phyloP scores from a whole-genome alignment of 2,113 vertebrate genomes.

The Mirounga angustirostris region DNA sequence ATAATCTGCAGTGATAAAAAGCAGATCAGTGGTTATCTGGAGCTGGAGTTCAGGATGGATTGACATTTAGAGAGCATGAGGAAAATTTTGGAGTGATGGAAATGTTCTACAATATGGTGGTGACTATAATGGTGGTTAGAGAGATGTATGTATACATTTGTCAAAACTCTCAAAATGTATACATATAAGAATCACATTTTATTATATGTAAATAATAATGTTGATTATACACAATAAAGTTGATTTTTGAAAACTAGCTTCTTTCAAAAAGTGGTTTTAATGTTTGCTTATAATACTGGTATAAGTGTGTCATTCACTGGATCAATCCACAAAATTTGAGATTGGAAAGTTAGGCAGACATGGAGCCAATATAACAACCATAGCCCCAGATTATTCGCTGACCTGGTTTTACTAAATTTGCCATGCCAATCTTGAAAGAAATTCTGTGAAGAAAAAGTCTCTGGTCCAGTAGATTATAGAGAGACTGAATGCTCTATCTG shows the following conservation, averaged over 20 bases:
- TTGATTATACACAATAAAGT: background rate
- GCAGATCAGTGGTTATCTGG: background rate
- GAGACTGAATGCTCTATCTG: background rate
- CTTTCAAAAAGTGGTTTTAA: background rate
- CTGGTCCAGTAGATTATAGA: background rate
- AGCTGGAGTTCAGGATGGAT: background rate
- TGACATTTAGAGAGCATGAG: background rate
- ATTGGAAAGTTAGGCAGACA: background rate
- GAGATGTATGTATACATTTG: background rate
- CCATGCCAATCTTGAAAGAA: background rate
- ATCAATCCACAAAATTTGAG: background rate
- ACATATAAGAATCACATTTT: background rate
- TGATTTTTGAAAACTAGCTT: background rate
- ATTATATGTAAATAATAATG: slow-evolving; percentile 11
- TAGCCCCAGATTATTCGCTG: background rate
- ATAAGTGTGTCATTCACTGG: background rate
- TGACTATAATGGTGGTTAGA: background rate
- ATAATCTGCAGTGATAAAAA: background rate
- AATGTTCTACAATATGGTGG: background rate
- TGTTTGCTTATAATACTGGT: background rate
- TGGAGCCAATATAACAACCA: background rate
- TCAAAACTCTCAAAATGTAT: background rate
- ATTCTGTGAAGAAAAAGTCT: background rate
- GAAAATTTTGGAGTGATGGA: background rate
- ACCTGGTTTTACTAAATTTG: background rate